Conservation (phyloP, 2,888 invertebrate genomes). For the Diloba caeruleocephala region DNA sequence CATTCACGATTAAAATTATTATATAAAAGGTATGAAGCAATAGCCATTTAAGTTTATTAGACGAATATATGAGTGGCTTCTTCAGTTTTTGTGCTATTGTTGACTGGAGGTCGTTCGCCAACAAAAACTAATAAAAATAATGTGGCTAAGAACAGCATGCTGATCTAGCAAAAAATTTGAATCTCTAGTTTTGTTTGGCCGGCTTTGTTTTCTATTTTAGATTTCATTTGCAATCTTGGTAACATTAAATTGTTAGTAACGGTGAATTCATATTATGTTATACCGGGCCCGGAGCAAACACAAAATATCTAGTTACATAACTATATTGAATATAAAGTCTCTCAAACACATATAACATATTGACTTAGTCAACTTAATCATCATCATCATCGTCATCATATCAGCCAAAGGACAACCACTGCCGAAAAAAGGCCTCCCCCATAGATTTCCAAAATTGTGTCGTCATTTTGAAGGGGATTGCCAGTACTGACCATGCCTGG, state of each 20-base stretch:
- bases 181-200: constrained; percentile 24
- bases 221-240: constrained; percentile 13
- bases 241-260: neutral
- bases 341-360: no score
- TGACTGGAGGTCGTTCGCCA: constrained; percentile 32
- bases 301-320: no score
- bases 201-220: constrained; percentile 28
- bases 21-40: constrained; percentile 13
- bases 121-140: constrained; percentile 46
- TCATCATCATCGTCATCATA: no score
- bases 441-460: no score
- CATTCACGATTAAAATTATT: constrained; percentile 16
- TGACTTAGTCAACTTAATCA: no score
- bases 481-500: no score
- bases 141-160: constrained; percentile 18
- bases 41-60: constrained; percentile 47
- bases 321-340: no score
- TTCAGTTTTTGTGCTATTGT: constrained; percentile 58
- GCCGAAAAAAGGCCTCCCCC: no score
- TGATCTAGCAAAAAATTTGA: constrained; percentile 16
- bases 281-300: no score
- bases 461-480: no score
- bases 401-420: no score
- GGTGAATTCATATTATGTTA: no score
- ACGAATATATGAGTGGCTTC: constrained; percentile 47